Evolutionary conservation across 2,888 invertebrate genomes (phyloP), one percentile per base, ranked within the genome.

Genomic region (Dasysyrphus albostriatus): DNA sequence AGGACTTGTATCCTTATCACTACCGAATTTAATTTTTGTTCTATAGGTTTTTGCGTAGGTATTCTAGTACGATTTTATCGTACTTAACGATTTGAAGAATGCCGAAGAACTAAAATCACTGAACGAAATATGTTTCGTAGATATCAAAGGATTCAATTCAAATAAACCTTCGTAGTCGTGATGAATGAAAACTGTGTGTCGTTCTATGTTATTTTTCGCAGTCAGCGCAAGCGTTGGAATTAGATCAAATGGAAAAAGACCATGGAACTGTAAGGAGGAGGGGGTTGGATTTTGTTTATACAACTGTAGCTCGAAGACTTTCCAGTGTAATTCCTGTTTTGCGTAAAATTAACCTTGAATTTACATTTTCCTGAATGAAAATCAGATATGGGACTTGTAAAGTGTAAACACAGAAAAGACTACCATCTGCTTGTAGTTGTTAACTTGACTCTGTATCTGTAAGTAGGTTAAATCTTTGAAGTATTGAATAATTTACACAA

Each of bases 331-430:
- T 58, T 51, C 69, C 34, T 63, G 44, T 56, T 70, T 80, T 49
- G 80, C 63, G 83, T 84, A 80, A 84, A 75, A 65, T 32, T 69
- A 80, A 84, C 83, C 83, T 84, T 84, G 83, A 76, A 76, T 44
- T 70, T 70, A 37, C n/a, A 63, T 67, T 67, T 80, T 76, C 63
- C 34, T 84, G 42, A 84, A 84, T 84, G 83, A 80, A 83, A 65
- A 3, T 16, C 67, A 34, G 2, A 49, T 37, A 2, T 5, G 9
- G 67, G 42, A 16, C 7, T 34, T 67, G 51, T n/a, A 32, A 73
- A 34, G 47, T 54, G 69, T 24, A 24, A 24, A 34, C 14, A n/a
- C 19, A 24, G 10, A 19, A 39, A 12, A 59, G 16, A 5, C 0
- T 1, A n/a, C 44, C 59, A 19, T 7, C 0, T 2, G 24, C 24